phyloP scores from a whole-genome alignment of 2,888 invertebrate species.

The Mesorhabditis sp. region DNA sequence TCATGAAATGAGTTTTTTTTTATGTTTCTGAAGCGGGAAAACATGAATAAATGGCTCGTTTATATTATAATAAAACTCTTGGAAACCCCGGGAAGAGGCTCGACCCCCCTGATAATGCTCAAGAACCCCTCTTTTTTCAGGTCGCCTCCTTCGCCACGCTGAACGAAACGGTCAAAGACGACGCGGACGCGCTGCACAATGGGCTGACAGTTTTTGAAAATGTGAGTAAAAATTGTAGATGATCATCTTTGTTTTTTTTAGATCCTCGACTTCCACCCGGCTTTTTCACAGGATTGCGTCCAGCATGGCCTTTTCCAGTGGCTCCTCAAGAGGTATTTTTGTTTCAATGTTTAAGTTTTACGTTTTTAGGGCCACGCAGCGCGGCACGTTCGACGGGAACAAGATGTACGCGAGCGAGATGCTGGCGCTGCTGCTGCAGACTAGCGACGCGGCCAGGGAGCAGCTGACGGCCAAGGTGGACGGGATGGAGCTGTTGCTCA shows the following conservation, averaged over 20 bases:
- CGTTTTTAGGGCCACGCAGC: background rate
- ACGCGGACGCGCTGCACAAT: conserved; percentile 84
- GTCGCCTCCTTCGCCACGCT: conserved; percentile 64
- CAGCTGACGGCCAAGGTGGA: conserved; percentile 66
- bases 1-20: too few species aligned
- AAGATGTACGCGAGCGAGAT: conserved; percentile 82
- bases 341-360: background rate
- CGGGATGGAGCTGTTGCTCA: conserved; percentile 89
- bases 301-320: conserved; percentile 64
- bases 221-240: conserved; percentile 62
- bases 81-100: too few species aligned
- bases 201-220: conserved; percentile 89
- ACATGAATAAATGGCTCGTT: too few species aligned
- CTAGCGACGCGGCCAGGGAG: conserved; percentile 68
- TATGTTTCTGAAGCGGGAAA: too few species aligned
- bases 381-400: conserved; percentile 44
- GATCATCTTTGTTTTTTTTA: conserved; percentile 17
- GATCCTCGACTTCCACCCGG: conserved; percentile 76
- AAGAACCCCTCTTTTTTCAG: background rate
- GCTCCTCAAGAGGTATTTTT: conserved; percentile 78
- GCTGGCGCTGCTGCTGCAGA: conserved; percentile 87
- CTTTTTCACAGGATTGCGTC: conserved; percentile 63
- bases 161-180: conserved; percentile 78
- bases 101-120: too few species aligned
- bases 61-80: too few species aligned